Evolutionary conservation across 2,113 vertebrate genomes (phyloP), one percentile per base, ranked within the genome.

Genomic region (Burhinus bistriatus): DNA sequence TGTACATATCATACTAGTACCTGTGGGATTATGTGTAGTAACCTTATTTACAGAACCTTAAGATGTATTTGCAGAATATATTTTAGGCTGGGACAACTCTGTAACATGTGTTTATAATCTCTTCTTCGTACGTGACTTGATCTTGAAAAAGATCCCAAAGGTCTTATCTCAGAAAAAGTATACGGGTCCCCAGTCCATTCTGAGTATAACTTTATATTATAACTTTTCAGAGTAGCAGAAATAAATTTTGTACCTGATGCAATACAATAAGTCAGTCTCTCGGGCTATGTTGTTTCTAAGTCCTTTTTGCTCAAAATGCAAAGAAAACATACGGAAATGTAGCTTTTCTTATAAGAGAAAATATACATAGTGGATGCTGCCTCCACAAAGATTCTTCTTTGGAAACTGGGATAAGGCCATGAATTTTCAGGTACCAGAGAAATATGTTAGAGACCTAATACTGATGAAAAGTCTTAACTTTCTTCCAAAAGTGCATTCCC

Each of bases 41-140:
- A 96, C 80, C 76, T 95, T 95, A 91, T 90, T 89, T 97, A 96
- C 91, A 89, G 83, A 94, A 79, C 20, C 77, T 83, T 44, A 72
- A 76, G 69, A 85, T 38, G 69, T 78, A 21, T 95, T 93, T 92
- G 92, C 78, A 93, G 91, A 68, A 68, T 86, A 12, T 80, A 78
- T 79, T 91, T 93, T 58, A 38, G 76, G 18, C 19, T 75, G 86
- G 64, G 79, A 66, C 61, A 93, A 44, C 45, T 88, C 78, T 76
- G 52, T 52, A 91, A 38, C 52, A 19, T 16, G 4, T 62, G 44
- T 90, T 95, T 94, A 54, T 86, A 86, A 94, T 72, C 25, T 84
- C 73, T 64, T 93, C 62, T 85, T 70, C 71, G 66, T 57, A 0
- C 4, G 5, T 72, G 83, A 82, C 40, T 90, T 83, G 86, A 89